Evolutionary conservation across 2,888 invertebrate genomes (phyloP).

Genomic region (Drosophila infuscata): DNA sequence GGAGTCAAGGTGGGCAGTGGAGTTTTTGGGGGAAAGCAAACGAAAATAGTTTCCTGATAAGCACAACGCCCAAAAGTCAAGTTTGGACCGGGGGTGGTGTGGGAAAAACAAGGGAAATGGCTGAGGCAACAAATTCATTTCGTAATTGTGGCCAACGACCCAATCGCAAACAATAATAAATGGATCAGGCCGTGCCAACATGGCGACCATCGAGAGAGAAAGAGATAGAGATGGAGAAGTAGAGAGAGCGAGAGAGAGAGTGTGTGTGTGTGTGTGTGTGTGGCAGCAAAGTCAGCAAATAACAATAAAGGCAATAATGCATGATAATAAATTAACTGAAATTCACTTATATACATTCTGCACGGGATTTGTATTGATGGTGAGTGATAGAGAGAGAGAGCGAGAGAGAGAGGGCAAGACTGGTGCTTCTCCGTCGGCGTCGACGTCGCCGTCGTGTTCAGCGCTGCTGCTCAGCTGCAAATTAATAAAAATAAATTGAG

Average conservation of each 20-base stretch:
- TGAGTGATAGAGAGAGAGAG: neutral
- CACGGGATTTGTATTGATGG: constrained; percentile 39
- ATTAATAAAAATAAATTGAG: constrained; percentile 85
- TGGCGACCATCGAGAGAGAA: constrained; percentile 20
- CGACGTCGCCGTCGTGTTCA: constrained; percentile 6
- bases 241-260: constrained; percentile 6
- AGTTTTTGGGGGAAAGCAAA: neutral
- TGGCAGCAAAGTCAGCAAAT: constrained; percentile 56
- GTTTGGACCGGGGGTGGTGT: neutral
- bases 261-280: constrained; percentile 1
- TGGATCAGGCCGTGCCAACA: constrained; percentile 49
- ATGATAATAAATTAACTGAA: constrained; percentile 84
- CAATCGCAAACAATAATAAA: constrained; percentile 70
- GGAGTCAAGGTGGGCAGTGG: constrained; percentile 39
- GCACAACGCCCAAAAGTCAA: constrained; percentile 33
- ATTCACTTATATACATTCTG: constrained; percentile 80
- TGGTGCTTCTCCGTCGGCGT: constrained; percentile 6
- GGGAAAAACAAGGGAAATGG: constrained; percentile 26
- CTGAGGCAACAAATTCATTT: constrained; percentile 80
- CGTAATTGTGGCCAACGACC: constrained; percentile 82
- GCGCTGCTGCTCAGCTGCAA: constrained; percentile 80
- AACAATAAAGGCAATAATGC: constrained; percentile 82
- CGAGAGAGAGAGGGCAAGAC: constrained; percentile 1
- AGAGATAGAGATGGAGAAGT: constrained; percentile 12
- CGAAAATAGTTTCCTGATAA: constrained; percentile 52